Evolutionary conservation across 2,888 invertebrate species (phyloP), one percentile per base, ranked within the genome.

Genomic region (Mythimna lalbum): DNA sequence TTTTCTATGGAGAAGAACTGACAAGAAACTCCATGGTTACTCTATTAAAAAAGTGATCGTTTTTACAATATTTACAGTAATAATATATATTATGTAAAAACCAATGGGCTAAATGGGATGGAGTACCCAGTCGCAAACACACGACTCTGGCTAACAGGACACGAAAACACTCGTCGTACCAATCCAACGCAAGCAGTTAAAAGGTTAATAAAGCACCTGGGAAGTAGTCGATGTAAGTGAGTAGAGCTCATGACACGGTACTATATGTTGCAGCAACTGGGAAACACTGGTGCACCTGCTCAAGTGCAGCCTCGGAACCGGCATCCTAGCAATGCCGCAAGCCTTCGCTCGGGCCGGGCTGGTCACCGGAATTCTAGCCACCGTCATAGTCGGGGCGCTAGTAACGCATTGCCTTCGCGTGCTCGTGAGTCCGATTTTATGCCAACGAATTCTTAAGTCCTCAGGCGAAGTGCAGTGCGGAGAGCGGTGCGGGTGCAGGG

Each of bases 251-350:
- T 14, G 9, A 4, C 23, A 27, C n/a, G 49, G 3, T 23, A 23
- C 3, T 98, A 91, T 97, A 39, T 95, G 59, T 69, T 59, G n/a
- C 94, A 98, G 98, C 82, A 98, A 98, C 92, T 91, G 96, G 76
- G 98, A 98, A 91, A 98, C 98, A 0, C 94, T 99, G 83, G 97
- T 99, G 83, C 98, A 99, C 89, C 94, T 99, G 86, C 95, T 99
- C 65, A 99, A 99, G 91, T 98, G 98, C 82, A 98, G 98, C 89
- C 96, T 99, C 72, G 99, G 99, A 2, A 99, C 99, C 0, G 99
- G 99, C 0, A 98, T 99, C 81, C 94, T 99, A 80, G 99, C 99
- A 12, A 98, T 99, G 98, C 99, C 99, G 10, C 97, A 98, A 88
- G 99, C 99, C n/a, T 98, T 99, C 92, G 97, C 97, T 82, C 97